Base-by-base conservation (phyloP, 2,113 vertebrate genomes). In the Progne subis region DNA sequence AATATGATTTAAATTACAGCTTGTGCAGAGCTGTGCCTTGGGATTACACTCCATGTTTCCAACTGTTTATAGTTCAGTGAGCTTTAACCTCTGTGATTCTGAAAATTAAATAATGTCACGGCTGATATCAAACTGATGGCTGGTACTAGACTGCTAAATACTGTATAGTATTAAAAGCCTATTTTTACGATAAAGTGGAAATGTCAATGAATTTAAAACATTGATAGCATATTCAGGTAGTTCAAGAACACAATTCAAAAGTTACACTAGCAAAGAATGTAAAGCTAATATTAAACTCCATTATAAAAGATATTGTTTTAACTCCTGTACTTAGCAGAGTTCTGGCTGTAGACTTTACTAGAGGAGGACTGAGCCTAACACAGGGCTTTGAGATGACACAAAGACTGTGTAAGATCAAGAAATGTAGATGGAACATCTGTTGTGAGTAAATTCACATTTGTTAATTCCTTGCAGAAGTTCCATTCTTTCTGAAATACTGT, bases 41-140 rank as follows among this genome's bases (percentile, higher is more conserved):
- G 94, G 92, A 78, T 95, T 97, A 78, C 84, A 94, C 70, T 86
- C 88, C 91, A 68, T 94, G 63, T 93, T 93, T 91, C 89, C 85
- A 92, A 88, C 90, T 94, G 96, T 95, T 97, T 96, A 96, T 77
- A 97, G 76, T 98, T 96, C 82, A 96, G 57, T 95, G 75, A 97
- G 82, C 83, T 94, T 96, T 95, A 95, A 95, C 96, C 84, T 96
- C 86, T 78, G 61, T 93, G 69, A 94, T 94, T 84, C 94, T 91
- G 81, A 96, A 97, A 95, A 94, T 95, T 96, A 97, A 96, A 85
- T 94, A 97, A 93, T 93, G 84, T 55, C 87, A 92, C 24, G 43
- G 84, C 78, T 97, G 90, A 94, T 95, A 96, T 96, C 70, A 96
- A 90, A 96, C 76, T 95, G 87, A 94, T 96, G 88, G 85, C 72